Base-by-base conservation (phyloP, 2,113 vertebrate species). In the Phainopepla nitens region DNA sequence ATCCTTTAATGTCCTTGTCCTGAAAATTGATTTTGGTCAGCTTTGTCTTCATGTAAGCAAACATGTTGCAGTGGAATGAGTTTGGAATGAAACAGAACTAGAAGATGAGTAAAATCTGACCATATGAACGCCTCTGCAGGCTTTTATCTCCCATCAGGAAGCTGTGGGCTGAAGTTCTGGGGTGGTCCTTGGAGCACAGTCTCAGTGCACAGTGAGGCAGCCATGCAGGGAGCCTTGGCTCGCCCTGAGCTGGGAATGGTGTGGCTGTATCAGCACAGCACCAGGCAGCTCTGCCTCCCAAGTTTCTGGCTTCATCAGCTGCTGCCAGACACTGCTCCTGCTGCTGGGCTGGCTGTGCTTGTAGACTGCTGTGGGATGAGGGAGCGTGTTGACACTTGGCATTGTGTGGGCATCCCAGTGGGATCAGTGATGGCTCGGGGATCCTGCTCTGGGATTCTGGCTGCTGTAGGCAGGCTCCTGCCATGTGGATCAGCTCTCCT, bases 91-190 rank as follows among this genome's bases (percentile, higher is more conserved):
- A 95, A 95, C 45, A 83, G 51, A 75, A 82, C 69, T 75, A 29
- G 42, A 93, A 83, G 82, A 93, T 96, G 85, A 96, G 93, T 92
- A 96, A 92, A 96, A 94, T 90, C 68, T 89, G 90, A 95, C 79
- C 56, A 11, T 83, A 85, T 93, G 76, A 79, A 90, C 10, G 90
- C 88, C 90, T 96, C 92, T 96, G 93, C 90, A 94, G 68, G 65
- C 80, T 71, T 95, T 96, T 94, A 88, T 95, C 96, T 96, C 82
- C 82, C 82, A 60, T 96, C 93, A 92, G 92, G 94, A 96, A 96
- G 85, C 93, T 96, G 95, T 96, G 95, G 94, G 93, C 84, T 96
- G 96, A 58, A 93, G 87, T 96, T 95, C 94, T 95, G 92, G 95
- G 92, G 92, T 95, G 95, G 93, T 96, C 93, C 90, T 85, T 71